Evolutionary conservation across 2,113 vertebrate species (phyloP).

Genomic region (Bufo bufo): DNA sequence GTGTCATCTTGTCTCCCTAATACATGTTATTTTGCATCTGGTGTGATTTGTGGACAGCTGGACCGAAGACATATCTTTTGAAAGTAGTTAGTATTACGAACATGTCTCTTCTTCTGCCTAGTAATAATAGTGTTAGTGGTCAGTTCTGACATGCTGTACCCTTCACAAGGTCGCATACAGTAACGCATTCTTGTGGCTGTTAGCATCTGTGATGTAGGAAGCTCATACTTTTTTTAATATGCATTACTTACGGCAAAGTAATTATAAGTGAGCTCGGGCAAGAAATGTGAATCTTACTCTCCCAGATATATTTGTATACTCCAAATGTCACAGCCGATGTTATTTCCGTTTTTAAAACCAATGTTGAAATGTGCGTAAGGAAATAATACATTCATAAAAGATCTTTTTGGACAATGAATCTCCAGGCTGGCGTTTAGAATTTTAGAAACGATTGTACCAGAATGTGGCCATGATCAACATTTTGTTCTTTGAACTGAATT

Average conservation of each 20-base stretch:
- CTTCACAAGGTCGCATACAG: conserved; percentile 37
- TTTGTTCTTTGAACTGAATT: conserved; percentile 24
- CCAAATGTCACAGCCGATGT: conserved; percentile 22
- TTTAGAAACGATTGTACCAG: conserved; percentile 11
- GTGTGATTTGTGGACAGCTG: conserved; percentile 24
- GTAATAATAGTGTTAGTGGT: conserved; percentile 40
- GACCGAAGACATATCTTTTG: background rate
- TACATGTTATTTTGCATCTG: background rate
- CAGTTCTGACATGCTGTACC: conserved; percentile 38
- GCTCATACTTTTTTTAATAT: conserved; percentile 49
- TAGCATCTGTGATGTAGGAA: conserved; percentile 40
- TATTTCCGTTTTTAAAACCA: background rate
- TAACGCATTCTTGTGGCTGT: conserved; percentile 10
- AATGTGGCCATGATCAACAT: conserved; percentile 20
- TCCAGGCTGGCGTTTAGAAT: background rate
- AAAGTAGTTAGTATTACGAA: background rate
- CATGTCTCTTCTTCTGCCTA: background rate
- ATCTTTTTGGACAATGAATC: background rate
- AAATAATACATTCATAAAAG: background rate
- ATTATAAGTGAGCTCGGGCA: background rate
- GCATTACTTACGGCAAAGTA: conserved; percentile 42
- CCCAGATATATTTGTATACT: conserved; percentile 23
- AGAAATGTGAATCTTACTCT: conserved; percentile 12
- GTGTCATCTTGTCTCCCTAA: background rate
- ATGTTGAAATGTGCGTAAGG: background rate